A percentile compares a stretch with the other conserved stretches of the same genome.
phyloP scores from a whole-genome alignment of 2,113 vertebrate genomes.

The Chrysemys picta region DNA sequence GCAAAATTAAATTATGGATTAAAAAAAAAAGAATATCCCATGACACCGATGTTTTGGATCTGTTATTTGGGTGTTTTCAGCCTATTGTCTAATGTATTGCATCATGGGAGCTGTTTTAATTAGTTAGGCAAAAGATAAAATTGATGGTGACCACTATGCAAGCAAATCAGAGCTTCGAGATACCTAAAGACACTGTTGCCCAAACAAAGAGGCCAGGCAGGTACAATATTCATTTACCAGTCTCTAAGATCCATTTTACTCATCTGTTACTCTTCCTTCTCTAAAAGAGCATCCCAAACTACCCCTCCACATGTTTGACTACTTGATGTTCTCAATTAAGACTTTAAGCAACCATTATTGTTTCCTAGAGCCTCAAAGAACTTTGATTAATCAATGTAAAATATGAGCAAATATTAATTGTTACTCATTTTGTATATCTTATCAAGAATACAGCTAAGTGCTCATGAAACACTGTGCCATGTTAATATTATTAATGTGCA shows the following conservation, averaged over 20 bases:
- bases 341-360: constrained; percentile 15
- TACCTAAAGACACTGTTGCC: not conserved
- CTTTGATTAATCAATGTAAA: constrained; percentile 27
- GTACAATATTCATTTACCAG: not conserved
- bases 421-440: not conserved
- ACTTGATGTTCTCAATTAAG: constrained; percentile 36
- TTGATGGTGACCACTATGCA: rapidly evolving
- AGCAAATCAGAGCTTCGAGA: not conserved
- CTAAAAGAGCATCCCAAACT: not conserved
- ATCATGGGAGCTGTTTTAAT: not conserved
- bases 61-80: not conserved
- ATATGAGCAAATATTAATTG: constrained; percentile 47
- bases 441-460: not conserved
- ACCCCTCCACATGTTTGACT: constrained; percentile 39
- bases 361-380: not conserved
- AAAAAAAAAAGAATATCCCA: not conserved
- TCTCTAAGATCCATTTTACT: constrained; percentile 13
- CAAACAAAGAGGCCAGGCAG: not conserved
- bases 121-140: not conserved
- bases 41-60: not conserved
- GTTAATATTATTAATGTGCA: not conserved
- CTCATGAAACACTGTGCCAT: not conserved
- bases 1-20: not conserved
- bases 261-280: not conserved
- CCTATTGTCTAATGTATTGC: not conserved